Evolutionary conservation across 2,888 invertebrate species (phyloP).

Genomic region (Argyra leucocephala): DNA sequence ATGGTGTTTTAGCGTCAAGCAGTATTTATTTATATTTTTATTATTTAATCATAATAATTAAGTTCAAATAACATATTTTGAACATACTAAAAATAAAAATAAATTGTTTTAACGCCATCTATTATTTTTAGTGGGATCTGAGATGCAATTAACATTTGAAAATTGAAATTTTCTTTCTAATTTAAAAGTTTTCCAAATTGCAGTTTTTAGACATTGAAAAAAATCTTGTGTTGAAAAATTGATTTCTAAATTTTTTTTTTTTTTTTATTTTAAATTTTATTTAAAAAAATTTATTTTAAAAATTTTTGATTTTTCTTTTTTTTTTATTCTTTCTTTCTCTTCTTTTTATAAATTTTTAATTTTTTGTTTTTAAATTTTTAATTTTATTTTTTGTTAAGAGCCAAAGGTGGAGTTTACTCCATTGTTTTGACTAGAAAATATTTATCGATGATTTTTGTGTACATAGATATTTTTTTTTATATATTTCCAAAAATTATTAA

Average conservation of each 20-base stretch:
- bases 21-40: no score
- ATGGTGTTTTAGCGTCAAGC: no score
- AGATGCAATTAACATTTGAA: not conserved
- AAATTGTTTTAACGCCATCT: not conserved
- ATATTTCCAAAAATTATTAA: no score
- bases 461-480: conserved; percentile 19
- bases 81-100: not conserved
- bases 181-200: conserved; percentile 8
- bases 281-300: conserved; percentile 24
- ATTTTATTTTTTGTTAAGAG: conserved; percentile 21
- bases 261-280: conserved; percentile 7
- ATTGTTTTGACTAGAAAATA: conserved; percentile 27
- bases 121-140: not conserved
- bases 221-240: conserved; percentile 26
- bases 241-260: not conserved
- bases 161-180: conserved; percentile 16
- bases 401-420: conserved; percentile 45
- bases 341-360: conserved; percentile 21
- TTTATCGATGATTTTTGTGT: conserved; percentile 22
- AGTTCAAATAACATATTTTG: not conserved
- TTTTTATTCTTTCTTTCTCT: conserved; percentile 15
- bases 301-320: conserved; percentile 33
- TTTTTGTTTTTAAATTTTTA: conserved; percentile 10
- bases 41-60: not conserved
- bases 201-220: not conserved